phyloP scores from a whole-genome alignment of 2,113 vertebrate genomes.

The Python bivittatus region DNA sequence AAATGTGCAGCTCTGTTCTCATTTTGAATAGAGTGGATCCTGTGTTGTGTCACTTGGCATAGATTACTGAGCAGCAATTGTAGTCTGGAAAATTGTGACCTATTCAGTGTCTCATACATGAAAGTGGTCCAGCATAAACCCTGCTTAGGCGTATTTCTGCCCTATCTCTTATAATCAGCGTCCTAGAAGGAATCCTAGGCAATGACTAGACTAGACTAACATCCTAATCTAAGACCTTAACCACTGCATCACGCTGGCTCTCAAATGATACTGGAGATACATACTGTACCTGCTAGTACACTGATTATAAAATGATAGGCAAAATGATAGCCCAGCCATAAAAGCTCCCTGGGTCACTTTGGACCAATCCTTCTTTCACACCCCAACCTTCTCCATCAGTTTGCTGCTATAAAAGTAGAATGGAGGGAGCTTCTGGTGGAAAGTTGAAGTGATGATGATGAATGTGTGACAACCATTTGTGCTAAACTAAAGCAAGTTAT shows the following conservation, averaged over 20 bases:
- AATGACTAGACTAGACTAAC: background rate
- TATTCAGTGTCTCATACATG: background rate
- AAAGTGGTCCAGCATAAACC: background rate
- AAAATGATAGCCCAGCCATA: background rate
- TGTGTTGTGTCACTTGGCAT: background rate
- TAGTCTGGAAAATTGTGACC: background rate
- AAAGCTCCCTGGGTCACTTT: background rate
- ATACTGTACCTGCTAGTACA: background rate
- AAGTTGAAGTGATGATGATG: background rate
- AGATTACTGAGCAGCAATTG: background rate
- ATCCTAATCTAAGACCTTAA: background rate
- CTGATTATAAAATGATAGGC: background rate
- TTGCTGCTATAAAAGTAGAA: background rate
- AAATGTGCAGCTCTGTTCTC: background rate
- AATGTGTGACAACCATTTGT: constrained; percentile 27
- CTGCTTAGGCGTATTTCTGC: background rate
- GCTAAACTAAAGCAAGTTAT: constrained; percentile 14
- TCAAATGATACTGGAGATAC: background rate
- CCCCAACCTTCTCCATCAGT: background rate
- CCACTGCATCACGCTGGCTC: background rate
- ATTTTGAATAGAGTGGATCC: background rate
- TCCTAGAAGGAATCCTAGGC: background rate
- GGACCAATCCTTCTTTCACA: background rate
- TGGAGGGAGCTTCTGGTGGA: background rate
- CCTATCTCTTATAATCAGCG: background rate